A percentile compares a stretch with the other conserved stretches of the same genome.
phyloP scores from a whole-genome alignment of 2,113 vertebrate genomes.

The Haemorhous mexicanus region DNA sequence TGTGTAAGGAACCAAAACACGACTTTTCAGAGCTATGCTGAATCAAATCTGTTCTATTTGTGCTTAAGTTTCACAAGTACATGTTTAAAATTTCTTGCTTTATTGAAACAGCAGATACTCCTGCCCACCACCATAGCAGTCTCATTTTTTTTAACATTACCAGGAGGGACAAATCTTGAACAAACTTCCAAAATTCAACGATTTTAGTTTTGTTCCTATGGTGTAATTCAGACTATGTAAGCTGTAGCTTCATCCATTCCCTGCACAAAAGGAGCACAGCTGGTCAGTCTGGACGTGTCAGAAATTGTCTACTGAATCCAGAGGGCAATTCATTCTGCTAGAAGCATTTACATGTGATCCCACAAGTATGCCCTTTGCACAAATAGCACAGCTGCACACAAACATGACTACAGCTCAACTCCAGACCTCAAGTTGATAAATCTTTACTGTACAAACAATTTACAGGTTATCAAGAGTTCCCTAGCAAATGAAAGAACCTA shows the following conservation, averaged over 20 bases:
- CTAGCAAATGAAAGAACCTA: neutral
- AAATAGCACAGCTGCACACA: neutral
- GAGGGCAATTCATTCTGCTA: neutral
- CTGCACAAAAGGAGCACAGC: neutral
- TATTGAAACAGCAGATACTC: neutral
- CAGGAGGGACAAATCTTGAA: neutral
- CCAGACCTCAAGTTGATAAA: neutral
- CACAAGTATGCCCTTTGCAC: neutral
- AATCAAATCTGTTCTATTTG: slow-evolving; percentile 4
- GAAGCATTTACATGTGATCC: neutral
- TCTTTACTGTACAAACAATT: neutral
- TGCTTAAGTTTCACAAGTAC: slow-evolving; percentile 21
- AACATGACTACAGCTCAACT: neutral
- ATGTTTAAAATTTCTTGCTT: neutral
- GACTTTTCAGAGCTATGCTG: neutral
- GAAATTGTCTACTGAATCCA: neutral
- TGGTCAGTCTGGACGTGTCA: neutral
- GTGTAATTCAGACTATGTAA: neutral
- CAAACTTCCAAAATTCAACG: neutral
- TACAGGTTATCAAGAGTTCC: neutral
- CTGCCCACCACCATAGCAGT: neutral
- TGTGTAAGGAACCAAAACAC: neutral
- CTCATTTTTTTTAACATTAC: neutral
- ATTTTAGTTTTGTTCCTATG: slow-evolving; percentile 1
- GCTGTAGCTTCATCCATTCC: neutral